Evolutionary conservation across 2,797 vertebrate species (phyloP).

Genomic region (Discoglossus pictus): DNA sequence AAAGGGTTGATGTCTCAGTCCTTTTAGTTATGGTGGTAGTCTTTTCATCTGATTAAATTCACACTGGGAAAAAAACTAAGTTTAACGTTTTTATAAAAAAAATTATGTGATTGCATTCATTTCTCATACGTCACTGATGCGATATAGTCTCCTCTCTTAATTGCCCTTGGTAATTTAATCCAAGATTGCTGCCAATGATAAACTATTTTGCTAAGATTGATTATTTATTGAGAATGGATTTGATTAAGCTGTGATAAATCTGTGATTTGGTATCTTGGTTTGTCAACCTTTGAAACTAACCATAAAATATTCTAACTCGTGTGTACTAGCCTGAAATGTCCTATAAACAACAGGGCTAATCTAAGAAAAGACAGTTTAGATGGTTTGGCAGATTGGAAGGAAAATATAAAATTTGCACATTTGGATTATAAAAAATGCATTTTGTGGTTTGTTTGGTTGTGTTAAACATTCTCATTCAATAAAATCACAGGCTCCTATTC

Average conservation of each 20-base stretch:
- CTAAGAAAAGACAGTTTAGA: background rate
- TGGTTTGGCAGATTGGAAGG: background rate
- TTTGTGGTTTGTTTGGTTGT: no score
- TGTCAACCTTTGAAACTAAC: conserved; percentile 37
- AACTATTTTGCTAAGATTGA: conserved; percentile 22
- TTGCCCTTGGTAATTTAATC: conserved; percentile 24
- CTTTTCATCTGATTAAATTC: no score
- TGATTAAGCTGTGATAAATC: conserved; percentile 36
- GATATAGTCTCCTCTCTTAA: conserved; percentile 19
- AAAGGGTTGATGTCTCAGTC: no score
- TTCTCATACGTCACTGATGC: conserved; percentile 8
- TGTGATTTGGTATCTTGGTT: conserved; percentile 35
- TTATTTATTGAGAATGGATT: conserved; percentile 32
- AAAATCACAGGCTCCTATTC: no score
- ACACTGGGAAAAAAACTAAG: conserved; percentile 23
- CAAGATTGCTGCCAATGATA: conserved; percentile 36
- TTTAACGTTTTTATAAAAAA: conserved; percentile 19
- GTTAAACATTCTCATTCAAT: no score
- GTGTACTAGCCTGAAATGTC: conserved; percentile 31
- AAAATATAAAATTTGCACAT: background rate
- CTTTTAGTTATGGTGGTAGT: no score
- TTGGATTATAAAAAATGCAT: background rate
- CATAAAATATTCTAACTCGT: conserved; percentile 31
- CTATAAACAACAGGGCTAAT: background rate
- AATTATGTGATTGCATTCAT: background rate